Conservation (phyloP, 1,140 invertebrate species). For the Bombus fervidus region DNA sequence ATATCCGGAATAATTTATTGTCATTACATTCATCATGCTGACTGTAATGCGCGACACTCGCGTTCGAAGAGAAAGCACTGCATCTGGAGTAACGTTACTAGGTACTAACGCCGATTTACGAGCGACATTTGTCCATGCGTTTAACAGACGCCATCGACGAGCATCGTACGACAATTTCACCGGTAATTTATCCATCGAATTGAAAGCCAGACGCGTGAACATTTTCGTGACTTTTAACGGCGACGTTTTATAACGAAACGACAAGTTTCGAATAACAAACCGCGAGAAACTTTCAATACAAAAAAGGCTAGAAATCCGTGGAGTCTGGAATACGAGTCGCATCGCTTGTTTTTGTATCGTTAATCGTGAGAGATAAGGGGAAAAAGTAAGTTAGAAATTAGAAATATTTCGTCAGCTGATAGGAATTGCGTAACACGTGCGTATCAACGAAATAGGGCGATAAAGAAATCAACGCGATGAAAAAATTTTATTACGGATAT, state of each 20-base stretch:
- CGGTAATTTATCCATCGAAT: constrained; percentile 42
- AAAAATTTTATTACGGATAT: not conserved
- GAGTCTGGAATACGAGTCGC: not conserved
- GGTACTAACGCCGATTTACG: constrained; percentile 64
- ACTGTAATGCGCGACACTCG: constrained; percentile 60
- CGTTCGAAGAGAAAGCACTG: constrained; percentile 35
- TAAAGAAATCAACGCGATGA: not conserved
- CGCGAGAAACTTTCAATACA: not conserved
- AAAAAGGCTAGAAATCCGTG: not conserved
- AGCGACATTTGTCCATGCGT: constrained; percentile 53
- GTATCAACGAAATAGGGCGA: not conserved
- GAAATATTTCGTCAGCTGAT: not conserved
- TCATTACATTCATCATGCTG: constrained; percentile 63
- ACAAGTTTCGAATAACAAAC: not conserved
- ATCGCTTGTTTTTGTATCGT: not conserved
- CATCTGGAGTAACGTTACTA: constrained; percentile 56
- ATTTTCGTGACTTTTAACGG: not conserved
- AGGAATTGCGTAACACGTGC: not conserved
- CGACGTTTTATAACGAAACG: not conserved
- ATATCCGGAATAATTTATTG: constrained; percentile 64
- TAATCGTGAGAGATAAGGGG: not conserved
- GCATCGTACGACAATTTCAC: constrained; percentile 42
- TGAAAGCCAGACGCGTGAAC: not conserved
- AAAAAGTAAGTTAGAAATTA: not conserved
- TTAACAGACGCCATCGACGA: constrained; percentile 47